Percentiles rank a stretch among this genome's conserved stretches.
These are phyloP conservation scores for Seladonia tumulorum DNA, from an alignment of 2,888 invertebrate species.

Conservation along the genomic window DNA sequence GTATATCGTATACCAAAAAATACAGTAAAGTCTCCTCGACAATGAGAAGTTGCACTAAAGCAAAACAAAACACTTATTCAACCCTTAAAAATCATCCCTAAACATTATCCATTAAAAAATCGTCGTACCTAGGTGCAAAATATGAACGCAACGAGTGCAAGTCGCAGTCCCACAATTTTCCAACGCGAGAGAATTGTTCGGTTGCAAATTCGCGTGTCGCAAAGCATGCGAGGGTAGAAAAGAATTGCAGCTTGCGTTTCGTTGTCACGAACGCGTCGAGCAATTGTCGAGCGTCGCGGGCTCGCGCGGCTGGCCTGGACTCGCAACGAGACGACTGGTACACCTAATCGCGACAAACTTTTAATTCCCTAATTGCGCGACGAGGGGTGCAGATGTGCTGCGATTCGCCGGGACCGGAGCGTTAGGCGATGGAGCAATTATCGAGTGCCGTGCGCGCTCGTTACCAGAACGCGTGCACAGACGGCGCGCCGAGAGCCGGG, in stretches of 20 bases:
- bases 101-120: background rate
- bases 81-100: too few species aligned
- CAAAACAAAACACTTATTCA: too few species aligned
- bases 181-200: background rate
- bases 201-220: background rate
- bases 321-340: constrained; percentile 1
- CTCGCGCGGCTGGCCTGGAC: background rate
- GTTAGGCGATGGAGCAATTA: constrained; percentile 32
- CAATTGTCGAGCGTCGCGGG: background rate
- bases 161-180: background rate
- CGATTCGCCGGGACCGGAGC: background rate
- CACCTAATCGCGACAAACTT: constrained; percentile 33
- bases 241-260: background rate
- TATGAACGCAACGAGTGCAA: background rate
- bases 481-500: constrained; percentile 11
- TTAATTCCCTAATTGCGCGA: constrained; percentile 44
- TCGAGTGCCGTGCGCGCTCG: constrained; percentile 16
- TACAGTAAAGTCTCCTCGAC: too few species aligned
- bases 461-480: constrained; percentile 28
- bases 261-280: background rate
- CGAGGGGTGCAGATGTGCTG: constrained; percentile 1
- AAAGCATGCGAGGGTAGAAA: background rate
- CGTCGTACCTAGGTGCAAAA: too few species aligned
- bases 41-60: too few species aligned
- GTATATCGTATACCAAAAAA: too few species aligned